Evolutionary conservation across 2,797 vertebrate genomes (phyloP), one percentile per base, ranked within the genome.

Genomic region (Menidia menidia): DNA sequence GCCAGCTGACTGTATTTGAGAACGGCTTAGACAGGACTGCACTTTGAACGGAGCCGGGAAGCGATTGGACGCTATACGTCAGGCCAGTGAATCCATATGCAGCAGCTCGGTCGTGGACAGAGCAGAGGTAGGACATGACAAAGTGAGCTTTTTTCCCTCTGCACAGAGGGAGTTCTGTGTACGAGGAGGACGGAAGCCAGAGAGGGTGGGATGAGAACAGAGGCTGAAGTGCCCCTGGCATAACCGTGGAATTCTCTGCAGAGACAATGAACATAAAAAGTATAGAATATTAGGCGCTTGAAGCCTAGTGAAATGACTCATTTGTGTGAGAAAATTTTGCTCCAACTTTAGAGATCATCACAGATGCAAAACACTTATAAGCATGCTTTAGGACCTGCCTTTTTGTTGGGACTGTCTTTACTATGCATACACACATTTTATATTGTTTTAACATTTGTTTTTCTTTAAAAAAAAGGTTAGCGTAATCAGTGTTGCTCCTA

Each of bases 91-190:
- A 83, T 88, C 78, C 77, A 84, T 87, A 82, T 80, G 83, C 80
- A 80, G 51, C 25, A 66, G 77, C 77, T 84, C 2, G 67, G 80
- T 75, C 78, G 66, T 71, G 71, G 62, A 78, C 80, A 45, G 81
- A 71, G 78, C 75, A 80, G 90, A 92, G 87, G 90, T 92, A 87
- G 84, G 75, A 81, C 75, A 80, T 75, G 81, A 90, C 91, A 90
- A 88, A 91, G 89, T 89, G 56, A 19, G 80, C 76, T 68, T 77
- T 85, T 90, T 82, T 30, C 7, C 6, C 82, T 79, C 76, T 11
- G 64, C 66, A 76, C 64, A 90, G 87, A 93, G 92, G 89, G 90
- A 81, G 64, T 80, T 70, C 72, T 87, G 86, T 93, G 90, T 91
- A 86, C 58, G 52, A 61, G 60, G 62, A 70, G 87, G 77, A 83